Base-by-base conservation (phyloP, 1,140 invertebrate species). In the Atta texana region DNA sequence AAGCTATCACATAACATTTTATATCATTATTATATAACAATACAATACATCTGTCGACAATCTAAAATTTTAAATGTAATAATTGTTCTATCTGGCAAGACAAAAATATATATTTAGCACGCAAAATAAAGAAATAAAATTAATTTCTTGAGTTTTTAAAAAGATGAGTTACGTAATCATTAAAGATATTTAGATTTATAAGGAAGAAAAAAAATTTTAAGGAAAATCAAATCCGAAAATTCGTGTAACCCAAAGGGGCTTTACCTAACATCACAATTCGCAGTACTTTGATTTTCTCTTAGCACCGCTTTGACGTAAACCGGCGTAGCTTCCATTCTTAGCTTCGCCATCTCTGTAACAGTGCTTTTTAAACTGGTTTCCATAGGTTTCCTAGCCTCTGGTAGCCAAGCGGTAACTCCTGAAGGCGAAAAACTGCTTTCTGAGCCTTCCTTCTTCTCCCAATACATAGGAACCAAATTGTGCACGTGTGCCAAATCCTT, bases 251-350 rank as follows among this genome's bases (percentile, higher is more conserved):
- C 10, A 28, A 71, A 51, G 31, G 44, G 34, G 6, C 34, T 57
- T 94, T 91, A 95, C 93, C 96, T 96, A 44, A 97, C 94, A 91
- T 96, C 96, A 84, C 96, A 96, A 94, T 97, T 97, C 6, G 96
- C 96, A 44, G 95, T 92, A 72, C 96, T 95, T 61, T 94, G 94
- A 3, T 96, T 96, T 34, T 97, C 96, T 92, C 97, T 97, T 82
- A 96, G 95, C 51, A 97, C 96, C 7, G 96, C 95, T 86, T 97
- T 97, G 76, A 97, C 95, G 90, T 97, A 97, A 89, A 98, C 96
- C 5, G 97, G 96, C 0, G 97, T 97, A 0, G 96, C 96, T 82
- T 94, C 93, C 18, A 95, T 91, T 51, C 97, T 95, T 6, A 97
- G 87, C 59, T 94, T 91, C 10, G 95, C 94, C 94, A 97, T 96